phyloP scores from a whole-genome alignment of 2,888 invertebrate genomes.

The Endomychus coccineus region DNA sequence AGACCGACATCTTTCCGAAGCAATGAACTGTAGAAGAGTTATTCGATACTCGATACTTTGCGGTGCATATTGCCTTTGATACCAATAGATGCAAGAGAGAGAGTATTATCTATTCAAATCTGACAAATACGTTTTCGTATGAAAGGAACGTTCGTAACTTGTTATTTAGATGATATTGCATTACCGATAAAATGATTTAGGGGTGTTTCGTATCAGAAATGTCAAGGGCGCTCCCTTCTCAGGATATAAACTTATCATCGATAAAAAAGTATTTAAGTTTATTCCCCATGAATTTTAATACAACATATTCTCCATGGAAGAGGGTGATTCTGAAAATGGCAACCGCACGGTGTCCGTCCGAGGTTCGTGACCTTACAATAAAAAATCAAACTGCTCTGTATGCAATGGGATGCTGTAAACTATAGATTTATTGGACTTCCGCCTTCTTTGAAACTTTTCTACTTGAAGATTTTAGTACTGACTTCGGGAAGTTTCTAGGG shows the following conservation, averaged over 20 bases:
- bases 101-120: no score
- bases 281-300: neutral
- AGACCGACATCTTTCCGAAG: no score
- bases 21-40: no score
- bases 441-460: conserved; percentile 24
- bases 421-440: conserved; percentile 35
- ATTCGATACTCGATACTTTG: no score
- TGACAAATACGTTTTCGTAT: no score
- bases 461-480: conserved; percentile 25
- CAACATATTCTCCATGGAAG: neutral
- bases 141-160: no score
- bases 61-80: no score
- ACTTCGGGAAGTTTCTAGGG: conserved; percentile 21
- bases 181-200: no score
- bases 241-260: neutral
- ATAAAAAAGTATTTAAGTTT: conserved; percentile 1
- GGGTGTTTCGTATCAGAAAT: no score
- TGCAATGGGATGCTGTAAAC: conserved; percentile 34
- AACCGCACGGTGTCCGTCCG: neutral
- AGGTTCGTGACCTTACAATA: no score
- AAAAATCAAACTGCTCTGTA: conserved; percentile 34
- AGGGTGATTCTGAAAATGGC: neutral
- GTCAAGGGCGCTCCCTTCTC: neutral
- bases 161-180: no score
- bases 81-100: no score